Conservation (phyloP, 2,888 invertebrate genomes). For the Notodonta dromedarius region DNA sequence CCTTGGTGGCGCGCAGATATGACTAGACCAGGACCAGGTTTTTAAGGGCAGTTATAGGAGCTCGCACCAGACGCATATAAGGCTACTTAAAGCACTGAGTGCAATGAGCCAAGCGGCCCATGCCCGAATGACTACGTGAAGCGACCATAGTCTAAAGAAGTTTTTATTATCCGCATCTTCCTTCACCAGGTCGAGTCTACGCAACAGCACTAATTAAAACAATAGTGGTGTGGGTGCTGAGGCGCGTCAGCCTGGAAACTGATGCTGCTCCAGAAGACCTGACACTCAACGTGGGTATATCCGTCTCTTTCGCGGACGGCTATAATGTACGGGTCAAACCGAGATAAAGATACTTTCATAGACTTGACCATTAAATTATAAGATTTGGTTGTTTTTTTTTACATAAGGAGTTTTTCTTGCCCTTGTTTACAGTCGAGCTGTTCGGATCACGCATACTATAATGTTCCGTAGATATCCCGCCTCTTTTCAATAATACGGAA, state of each 20-base stretch:
- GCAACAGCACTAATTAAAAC: slow-evolving; percentile 66
- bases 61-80: no score
- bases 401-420: neutral
- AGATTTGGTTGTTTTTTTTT: neutral
- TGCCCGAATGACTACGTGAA: no score
- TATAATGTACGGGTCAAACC: slow-evolving; percentile 54
- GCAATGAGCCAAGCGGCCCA: no score
- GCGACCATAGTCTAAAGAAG: no score
- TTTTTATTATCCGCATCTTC: neutral
- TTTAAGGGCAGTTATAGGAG: no score
- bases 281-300: slow-evolving; percentile 62
- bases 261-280: slow-evolving; percentile 55
- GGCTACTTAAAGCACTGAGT: no score
- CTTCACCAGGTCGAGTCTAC: slow-evolving; percentile 62
- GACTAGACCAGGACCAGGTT: no score
- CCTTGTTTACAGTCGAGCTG: no score
- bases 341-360: slow-evolving; percentile 25
- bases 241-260: slow-evolving; percentile 50
- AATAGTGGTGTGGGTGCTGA: slow-evolving; percentile 54
- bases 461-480: no score
- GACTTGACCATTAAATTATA: neutral
- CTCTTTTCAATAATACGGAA: no score
- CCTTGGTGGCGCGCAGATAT: no score
- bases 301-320: slow-evolving; percentile 60
- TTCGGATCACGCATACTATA: no score